Conservation (phyloP, 2,888 invertebrate species). For the Rhyacophila evoluta region DNA sequence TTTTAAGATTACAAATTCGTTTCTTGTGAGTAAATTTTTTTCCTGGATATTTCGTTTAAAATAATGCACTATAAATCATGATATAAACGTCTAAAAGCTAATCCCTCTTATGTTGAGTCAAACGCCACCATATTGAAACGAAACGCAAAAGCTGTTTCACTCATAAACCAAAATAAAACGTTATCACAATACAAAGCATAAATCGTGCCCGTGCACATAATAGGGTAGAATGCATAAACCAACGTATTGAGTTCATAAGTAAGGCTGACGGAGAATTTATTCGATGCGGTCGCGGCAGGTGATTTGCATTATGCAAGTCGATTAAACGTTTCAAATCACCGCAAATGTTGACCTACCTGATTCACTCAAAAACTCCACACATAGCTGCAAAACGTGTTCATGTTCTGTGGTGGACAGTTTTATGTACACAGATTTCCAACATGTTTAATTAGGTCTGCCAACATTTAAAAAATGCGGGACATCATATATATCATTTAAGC, state of each 20-base stretch:
- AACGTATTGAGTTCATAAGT: not conserved
- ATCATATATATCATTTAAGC: too few relatives aligned
- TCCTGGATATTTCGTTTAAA: too few relatives aligned
- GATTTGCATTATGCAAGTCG: conserved; percentile 4
- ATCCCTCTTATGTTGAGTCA: not conserved
- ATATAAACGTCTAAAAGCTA: not conserved
- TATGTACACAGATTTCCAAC: too few relatives aligned
- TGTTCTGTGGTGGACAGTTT: too few relatives aligned
- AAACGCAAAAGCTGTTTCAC: not conserved
- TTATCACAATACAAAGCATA: not conserved
- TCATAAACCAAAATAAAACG: not conserved
- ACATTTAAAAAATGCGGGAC: too few relatives aligned
- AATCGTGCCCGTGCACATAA: conserved; percentile 8
- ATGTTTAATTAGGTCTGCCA: too few relatives aligned
- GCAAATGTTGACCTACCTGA: not conserved
- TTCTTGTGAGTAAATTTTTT: too few relatives aligned
- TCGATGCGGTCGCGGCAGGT: not conserved
- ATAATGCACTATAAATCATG: not conserved
- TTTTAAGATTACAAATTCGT: too few relatives aligned
- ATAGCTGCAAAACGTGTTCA: too few relatives aligned
- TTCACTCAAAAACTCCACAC: too few relatives aligned
- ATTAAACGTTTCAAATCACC: conserved; percentile 1
- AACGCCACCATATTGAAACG: not conserved
- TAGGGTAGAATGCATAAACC: not conserved
- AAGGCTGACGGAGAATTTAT: not conserved